Conservation (phyloP, 2,797 vertebrate genomes). For the Sebastes trivittatus region DNA sequence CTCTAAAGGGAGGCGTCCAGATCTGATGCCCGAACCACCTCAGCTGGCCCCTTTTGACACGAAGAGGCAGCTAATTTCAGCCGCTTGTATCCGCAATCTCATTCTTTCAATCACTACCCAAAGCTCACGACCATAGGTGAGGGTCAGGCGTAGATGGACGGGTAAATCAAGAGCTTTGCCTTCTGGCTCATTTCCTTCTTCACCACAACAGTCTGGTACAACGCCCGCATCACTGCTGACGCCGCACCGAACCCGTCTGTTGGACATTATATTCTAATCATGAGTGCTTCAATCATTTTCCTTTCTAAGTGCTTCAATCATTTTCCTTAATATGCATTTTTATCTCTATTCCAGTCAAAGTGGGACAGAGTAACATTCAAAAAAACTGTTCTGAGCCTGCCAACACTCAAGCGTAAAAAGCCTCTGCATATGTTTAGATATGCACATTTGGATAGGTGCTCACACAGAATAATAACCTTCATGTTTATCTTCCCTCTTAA, state of each 20-base stretch:
- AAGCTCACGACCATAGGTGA: background rate
- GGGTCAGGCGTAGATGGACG: background rate
- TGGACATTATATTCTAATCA: background rate
- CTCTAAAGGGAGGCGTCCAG: too few relatives aligned
- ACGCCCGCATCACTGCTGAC: too few relatives aligned
- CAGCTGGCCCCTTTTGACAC: too few relatives aligned
- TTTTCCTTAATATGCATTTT: slow-evolving; percentile 29
- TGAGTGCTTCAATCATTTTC: background rate
- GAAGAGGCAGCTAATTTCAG: background rate
- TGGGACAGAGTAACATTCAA: slow-evolving; percentile 14
- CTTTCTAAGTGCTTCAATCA: background rate
- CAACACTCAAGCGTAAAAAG: slow-evolving; percentile 33
- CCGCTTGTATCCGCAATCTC: background rate
- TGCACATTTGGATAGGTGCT: slow-evolving; percentile 28
- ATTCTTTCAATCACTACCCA: background rate
- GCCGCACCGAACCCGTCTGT: background rate
- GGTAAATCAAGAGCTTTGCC: background rate
- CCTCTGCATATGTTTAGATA: slow-evolving; percentile 19
- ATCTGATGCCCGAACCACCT: too few relatives aligned
- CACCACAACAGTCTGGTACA: background rate
- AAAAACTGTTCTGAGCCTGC: slow-evolving; percentile 23
- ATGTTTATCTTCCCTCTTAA: slow-evolving; percentile 48
- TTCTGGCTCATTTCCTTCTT: background rate
- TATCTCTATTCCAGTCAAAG: slow-evolving; percentile 19
- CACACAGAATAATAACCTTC: slow-evolving; percentile 35